Conservation (phyloP, 1,140 invertebrate genomes). For the Gonatopus flavifemur region DNA sequence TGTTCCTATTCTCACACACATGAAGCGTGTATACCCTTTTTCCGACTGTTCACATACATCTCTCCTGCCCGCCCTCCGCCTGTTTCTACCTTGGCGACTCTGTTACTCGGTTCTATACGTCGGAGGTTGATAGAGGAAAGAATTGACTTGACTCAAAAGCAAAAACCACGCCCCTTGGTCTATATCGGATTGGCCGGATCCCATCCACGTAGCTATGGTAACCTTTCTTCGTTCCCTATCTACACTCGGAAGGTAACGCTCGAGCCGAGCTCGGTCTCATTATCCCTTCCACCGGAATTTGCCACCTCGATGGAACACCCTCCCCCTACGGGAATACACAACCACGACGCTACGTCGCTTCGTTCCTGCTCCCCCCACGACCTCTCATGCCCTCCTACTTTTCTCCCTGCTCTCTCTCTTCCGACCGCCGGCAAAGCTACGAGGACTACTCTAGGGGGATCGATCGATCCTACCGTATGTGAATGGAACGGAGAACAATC, state of each 20-base stretch:
- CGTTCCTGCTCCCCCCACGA: neutral
- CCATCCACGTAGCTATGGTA: conserved; percentile 46
- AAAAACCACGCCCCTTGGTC: conserved; percentile 46
- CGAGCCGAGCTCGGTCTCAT: conserved; percentile 53
- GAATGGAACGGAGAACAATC: conserved; percentile 25
- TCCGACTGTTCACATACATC: too few relatives aligned
- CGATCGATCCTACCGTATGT: conserved; percentile 21
- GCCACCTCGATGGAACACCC: conserved; percentile 11
- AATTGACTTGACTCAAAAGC: too few relatives aligned
- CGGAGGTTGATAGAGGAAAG: neutral
- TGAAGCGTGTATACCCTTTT: conserved; percentile 15
- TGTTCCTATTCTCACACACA: conserved; percentile 15
- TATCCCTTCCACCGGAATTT: conserved; percentile 42
- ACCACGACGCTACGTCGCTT: too few relatives aligned
- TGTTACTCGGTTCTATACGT: neutral
- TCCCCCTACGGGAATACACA: conserved; percentile 6
- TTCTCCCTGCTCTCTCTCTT: conserved; percentile 15
- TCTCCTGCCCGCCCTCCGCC: neutral
- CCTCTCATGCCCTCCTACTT: neutral
- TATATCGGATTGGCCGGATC: conserved; percentile 51
- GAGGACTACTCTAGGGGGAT: conserved; percentile 26
- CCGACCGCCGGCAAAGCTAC: conserved; percentile 5
- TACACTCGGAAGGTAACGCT: conserved; percentile 24
- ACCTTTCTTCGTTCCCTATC: conserved; percentile 50
- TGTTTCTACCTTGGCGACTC: too few relatives aligned